A percentile compares a stretch with the other conserved stretches of the same genome.
Evolutionary conservation across 1,140 invertebrate species (phyloP).

Genomic region (Drosophila sucinea): DNA sequence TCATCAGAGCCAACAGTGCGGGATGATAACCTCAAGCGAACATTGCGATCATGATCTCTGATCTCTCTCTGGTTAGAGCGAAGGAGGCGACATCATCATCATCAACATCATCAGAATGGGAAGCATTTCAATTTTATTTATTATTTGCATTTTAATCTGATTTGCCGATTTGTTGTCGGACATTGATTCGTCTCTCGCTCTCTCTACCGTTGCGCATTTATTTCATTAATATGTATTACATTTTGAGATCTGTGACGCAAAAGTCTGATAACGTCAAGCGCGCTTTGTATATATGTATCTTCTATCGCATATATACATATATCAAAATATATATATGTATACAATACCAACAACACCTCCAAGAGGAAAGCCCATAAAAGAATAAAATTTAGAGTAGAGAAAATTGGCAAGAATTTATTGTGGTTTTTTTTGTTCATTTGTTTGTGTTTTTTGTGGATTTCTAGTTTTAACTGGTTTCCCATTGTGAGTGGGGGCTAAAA

Average conservation of each 20-base stretch:
- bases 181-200: conserved; percentile 34
- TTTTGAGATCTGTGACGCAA: conserved; percentile 11
- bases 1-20: conserved; percentile 34
- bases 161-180: conserved; percentile 31
- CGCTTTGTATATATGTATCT: neutral
- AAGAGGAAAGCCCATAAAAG: conserved; percentile 9
- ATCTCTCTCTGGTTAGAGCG: conserved; percentile 6
- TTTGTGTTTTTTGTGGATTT: neutral
- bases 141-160: conserved; percentile 42
- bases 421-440: neutral
- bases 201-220: conserved; percentile 30
- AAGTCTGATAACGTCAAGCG: conserved; percentile 5
- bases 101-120: conserved; percentile 16
- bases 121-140: conserved; percentile 37
- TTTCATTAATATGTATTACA: conserved; percentile 25
- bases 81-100: conserved; percentile 20
- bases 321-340: neutral
- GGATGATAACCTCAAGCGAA: conserved; percentile 41
- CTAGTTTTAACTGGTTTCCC: neutral
- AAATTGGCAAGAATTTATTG: neutral
- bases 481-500: conserved; percentile 9
- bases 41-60: conserved; percentile 55
- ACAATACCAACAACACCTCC: neutral
- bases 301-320: neutral
- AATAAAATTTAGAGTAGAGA: neutral